Evolutionary conservation across 2,888 invertebrate genomes (phyloP).

Genomic region (Oconnorella tubifera): DNA sequence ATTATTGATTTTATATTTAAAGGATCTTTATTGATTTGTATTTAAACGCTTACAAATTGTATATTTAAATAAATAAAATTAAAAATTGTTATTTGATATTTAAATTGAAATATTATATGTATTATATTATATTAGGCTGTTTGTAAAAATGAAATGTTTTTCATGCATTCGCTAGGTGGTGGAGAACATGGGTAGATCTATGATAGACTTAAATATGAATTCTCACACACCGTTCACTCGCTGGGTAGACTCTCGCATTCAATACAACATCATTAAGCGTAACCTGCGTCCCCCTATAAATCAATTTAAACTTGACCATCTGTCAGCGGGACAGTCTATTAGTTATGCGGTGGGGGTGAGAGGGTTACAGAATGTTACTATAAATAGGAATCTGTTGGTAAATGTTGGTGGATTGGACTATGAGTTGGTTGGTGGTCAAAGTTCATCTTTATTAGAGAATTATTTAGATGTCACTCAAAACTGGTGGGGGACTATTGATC

Average conservation of each 20-base stretch:
- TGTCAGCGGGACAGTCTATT: constrained; percentile 38
- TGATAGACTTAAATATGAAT: constrained; percentile 82
- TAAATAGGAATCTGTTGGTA: constrained; percentile 82
- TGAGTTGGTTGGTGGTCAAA: constrained; percentile 80
- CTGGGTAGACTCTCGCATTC: constrained; percentile 59
- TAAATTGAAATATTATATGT: too few relatives aligned
- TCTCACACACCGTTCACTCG: constrained; percentile 76
- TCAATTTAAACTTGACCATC: too few relatives aligned
- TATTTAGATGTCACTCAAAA: constrained; percentile 84
- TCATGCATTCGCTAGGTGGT: too few relatives aligned
- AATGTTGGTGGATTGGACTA: constrained; percentile 66
- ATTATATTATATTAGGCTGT: too few relatives aligned
- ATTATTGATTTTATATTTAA: too few relatives aligned
- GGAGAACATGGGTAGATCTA: constrained; percentile 70
- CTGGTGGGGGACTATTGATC: constrained; percentile 88
- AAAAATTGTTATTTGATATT: too few relatives aligned
- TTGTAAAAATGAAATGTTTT: too few relatives aligned
- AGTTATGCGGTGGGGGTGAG: constrained; percentile 80
- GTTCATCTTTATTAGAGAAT: constrained; percentile 82
- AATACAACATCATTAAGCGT: constrained; percentile 41
- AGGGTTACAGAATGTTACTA: constrained; percentile 88
- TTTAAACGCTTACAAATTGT: too few relatives aligned
- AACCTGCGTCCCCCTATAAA: constrained; percentile 34
- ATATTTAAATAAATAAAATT: too few relatives aligned
- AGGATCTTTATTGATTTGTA: too few relatives aligned